Conservation (phyloP, 1,140 invertebrate species). For the Dendroctonus valens region DNA sequence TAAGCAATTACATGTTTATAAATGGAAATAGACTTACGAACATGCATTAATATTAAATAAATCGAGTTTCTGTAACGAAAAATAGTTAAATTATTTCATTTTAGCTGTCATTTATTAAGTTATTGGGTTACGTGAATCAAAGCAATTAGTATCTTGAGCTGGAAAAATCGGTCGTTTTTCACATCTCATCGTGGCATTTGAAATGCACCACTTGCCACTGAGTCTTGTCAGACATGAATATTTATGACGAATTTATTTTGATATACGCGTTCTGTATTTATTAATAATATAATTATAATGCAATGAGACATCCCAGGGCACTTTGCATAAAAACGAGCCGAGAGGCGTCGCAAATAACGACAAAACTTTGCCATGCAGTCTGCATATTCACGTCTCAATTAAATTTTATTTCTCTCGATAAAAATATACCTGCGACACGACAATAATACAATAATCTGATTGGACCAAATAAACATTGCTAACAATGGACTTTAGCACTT, state of each 20-base stretch:
- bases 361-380: constrained; percentile 19
- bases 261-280: constrained; percentile 20
- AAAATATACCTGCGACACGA: no score
- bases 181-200: not conserved
- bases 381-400: constrained; percentile 15
- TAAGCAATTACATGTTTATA: no score
- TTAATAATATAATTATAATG: constrained; percentile 25
- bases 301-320: constrained; percentile 19
- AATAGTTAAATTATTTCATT: no score
- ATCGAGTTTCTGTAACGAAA: no score
- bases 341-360: constrained; percentile 10
- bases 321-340: constrained; percentile 14
- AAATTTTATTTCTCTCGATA: constrained; percentile 1
- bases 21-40: no score
- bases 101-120: no score
- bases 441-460: no score
- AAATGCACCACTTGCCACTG: constrained; percentile 5
- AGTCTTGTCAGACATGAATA: constrained; percentile 11
- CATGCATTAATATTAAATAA: no score
- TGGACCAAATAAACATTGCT: no score
- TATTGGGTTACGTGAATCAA: not conserved
- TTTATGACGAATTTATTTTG: constrained; percentile 25
- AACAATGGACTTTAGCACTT: no score
- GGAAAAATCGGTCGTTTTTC: not conserved
- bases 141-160: not conserved